phyloP scores from a whole-genome alignment of 2,797 vertebrate genomes.

The Glossophaga mutica region DNA sequence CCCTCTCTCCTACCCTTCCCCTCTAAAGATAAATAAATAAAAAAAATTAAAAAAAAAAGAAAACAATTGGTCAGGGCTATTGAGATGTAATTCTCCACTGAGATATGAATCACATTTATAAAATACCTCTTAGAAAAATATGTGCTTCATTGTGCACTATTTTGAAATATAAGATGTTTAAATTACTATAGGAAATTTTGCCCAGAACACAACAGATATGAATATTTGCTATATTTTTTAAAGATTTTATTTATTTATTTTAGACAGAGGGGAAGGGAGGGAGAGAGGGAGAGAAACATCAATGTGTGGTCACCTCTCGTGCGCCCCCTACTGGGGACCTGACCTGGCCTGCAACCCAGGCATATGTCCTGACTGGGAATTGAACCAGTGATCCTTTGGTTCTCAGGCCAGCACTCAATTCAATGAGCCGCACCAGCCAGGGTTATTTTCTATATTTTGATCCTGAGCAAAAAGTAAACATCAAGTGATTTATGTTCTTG shows the following conservation, averaged over 20 bases:
- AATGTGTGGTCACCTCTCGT: no score
- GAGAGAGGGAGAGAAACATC: no score
- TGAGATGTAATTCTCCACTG: background rate
- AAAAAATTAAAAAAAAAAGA: slow-evolving; percentile 43
- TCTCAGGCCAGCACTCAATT: no score
- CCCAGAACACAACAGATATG: background rate
- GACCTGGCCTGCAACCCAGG: no score
- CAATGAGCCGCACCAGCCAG: no score
- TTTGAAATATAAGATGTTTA: background rate
- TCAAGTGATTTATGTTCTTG: background rate
- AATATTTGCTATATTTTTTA: background rate
- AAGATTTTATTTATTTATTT: no score
- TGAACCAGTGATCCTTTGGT: no score
- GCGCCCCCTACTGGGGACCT: no score
- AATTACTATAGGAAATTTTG: background rate
- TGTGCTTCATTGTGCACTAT: background rate
- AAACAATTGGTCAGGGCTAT: background rate
- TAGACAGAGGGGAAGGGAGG: no score
- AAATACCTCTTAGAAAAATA: background rate
- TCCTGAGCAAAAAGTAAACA: background rate
- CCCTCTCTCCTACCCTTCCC: no score
- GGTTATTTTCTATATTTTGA: background rate
- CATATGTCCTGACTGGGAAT: no score
- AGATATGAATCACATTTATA: background rate
- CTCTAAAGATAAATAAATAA: no score